Base-by-base conservation (phyloP, 2,797 vertebrate genomes). In the Coilia nasus region DNA sequence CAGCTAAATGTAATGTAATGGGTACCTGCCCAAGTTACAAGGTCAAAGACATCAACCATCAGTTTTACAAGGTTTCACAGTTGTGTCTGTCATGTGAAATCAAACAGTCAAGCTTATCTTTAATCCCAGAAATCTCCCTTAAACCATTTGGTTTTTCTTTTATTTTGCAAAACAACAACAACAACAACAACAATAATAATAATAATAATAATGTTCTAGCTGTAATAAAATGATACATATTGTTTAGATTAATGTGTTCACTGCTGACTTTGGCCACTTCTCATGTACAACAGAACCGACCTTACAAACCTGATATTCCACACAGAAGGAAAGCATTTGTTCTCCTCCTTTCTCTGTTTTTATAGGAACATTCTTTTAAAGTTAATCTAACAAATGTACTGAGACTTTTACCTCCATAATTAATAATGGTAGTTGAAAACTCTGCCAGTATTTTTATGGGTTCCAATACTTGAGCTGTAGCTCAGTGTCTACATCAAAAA, bases 41-140 rank as follows among this genome's bases (percentile, higher is more conserved):
- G 80, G 21, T 46, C 28, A 85, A 81, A 81, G 81, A 56, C 57
- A 82, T 25, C 85, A 90, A 56, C 75, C 57, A 82, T 25, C 85
- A 90, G 59, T 80, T 64, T 1, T 44, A 78, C 80, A 81, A 84
- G 87, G 83, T 90, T 90, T 87, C 56, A 56, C 87, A 89, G 82
- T 83, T 54, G 91, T 91, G 86, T 91, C 89, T 59, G 86, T 86
- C 85, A 82, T 87, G 86, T 92, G 88, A 89, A 89, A 86, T 92
- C 87, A 89, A 86, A 91, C 87, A 90, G 90, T 89, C 83, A 83
- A 89, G 92, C 89, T 85, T 87, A 89, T 93, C 86, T 89, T 78
- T 67, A 87, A 89, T 89, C 81, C 85, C 56, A 91, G 87, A 82
- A 2, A 41, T 67, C 87, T 85, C 59, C 86, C 84, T 64, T 83